Evolutionary conservation across 2,888 invertebrate genomes (phyloP).

Genomic region (Piscicola geometra): DNA sequence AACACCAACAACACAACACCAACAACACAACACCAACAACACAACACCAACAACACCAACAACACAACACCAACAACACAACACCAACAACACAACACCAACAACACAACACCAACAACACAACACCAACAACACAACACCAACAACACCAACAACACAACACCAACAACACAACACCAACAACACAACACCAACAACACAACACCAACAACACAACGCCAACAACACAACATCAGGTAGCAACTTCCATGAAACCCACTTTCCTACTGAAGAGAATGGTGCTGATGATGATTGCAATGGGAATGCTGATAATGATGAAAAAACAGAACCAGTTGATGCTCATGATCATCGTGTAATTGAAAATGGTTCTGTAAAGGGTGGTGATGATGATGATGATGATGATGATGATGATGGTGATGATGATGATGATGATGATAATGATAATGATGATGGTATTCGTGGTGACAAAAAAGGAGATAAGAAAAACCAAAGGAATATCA

Average conservation of each 20-base stretch:
- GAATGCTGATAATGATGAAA: constrained; percentile 12
- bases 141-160: no score
- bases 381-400: constrained; percentile 1
- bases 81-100: no score
- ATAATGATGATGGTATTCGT: not conserved
- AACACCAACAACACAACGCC: no score
- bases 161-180: no score
- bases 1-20: no score
- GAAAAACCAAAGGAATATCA: not conserved
- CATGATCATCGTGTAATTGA: not conserved
- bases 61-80: no score
- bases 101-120: no score
- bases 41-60: no score
- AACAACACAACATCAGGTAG: not conserved
- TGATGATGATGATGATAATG: constrained; percentile 12
- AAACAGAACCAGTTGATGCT: not conserved
- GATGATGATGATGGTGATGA: no score
- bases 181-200: no score
- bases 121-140: no score
- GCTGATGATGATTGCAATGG: not conserved
- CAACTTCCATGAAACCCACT: not conserved
- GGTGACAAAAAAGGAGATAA: not conserved
- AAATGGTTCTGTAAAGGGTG: not conserved
- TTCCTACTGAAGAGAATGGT: not conserved
- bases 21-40: no score